phyloP scores from a whole-genome alignment of 2,113 vertebrate species.

The Merops nubicus region DNA sequence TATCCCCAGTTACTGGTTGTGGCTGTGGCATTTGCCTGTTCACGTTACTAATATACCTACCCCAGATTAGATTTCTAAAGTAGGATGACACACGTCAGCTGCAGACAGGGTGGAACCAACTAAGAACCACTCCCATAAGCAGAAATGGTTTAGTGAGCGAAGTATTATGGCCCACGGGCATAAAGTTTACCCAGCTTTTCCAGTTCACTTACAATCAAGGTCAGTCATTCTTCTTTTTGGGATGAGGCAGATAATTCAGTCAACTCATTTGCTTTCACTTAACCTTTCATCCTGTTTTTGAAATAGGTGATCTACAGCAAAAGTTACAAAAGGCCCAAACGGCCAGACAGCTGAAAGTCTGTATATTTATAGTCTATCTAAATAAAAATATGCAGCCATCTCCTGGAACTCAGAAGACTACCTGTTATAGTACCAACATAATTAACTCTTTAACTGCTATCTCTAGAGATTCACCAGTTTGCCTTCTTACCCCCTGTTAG shows the following conservation, averaged over 20 bases:
- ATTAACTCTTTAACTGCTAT: neutral
- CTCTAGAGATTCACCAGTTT: neutral
- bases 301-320: neutral
- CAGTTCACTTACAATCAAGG: neutral
- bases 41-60: neutral
- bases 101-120: conserved; percentile 27
- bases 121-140: conserved; percentile 1
- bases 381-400: conserved; percentile 59
- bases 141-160: conserved; percentile 2
- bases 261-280: neutral
- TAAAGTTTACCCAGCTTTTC: neutral
- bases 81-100: neutral
- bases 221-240: neutral
- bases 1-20: neutral
- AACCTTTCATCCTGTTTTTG: neutral
- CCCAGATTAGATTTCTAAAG: conserved; percentile 40
- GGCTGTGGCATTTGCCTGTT: neutral
- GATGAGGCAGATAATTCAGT: neutral
- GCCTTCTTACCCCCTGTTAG: neutral
- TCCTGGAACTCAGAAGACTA: conserved; percentile 27
- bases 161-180: neutral
- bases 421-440: neutral
- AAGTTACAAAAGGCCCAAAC: conserved; percentile 18
- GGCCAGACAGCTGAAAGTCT: conserved; percentile 32
- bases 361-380: conserved; percentile 44